phyloP scores from a whole-genome alignment of 2,888 invertebrate genomes.

The Heteropelma amictum region DNA sequence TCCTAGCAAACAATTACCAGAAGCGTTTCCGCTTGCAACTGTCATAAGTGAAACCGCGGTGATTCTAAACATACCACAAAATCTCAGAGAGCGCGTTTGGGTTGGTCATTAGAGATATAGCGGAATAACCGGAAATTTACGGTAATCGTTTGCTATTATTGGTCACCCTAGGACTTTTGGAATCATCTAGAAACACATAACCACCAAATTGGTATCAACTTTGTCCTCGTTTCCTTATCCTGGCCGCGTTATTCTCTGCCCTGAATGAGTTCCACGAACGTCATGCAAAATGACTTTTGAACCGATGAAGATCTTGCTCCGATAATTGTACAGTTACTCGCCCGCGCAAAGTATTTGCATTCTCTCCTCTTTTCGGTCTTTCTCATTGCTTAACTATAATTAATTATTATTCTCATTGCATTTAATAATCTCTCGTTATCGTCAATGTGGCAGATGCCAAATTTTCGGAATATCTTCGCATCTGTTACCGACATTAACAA shows the following conservation, averaged over 20 bases:
- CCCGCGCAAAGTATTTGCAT: neutral
- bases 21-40: neutral
- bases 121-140: slow-evolving; percentile 64
- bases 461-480: too few species aligned
- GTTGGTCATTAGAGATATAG: too few species aligned
- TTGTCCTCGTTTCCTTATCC: slow-evolving; percentile 22
- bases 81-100: too few species aligned
- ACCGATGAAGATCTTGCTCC: neutral
- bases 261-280: neutral
- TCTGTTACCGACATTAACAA: too few species aligned
- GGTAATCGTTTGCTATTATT: slow-evolving; percentile 71
- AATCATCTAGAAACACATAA: slow-evolving; percentile 61
- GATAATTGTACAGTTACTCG: too few species aligned
- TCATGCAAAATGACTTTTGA: neutral
- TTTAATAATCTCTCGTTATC: too few species aligned
- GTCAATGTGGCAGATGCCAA: too few species aligned
- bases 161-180: slow-evolving; percentile 62
- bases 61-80: too few species aligned
- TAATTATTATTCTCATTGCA: too few species aligned
- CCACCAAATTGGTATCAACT: slow-evolving; percentile 63
- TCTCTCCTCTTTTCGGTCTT: too few species aligned
- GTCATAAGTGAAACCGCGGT: too few species aligned
- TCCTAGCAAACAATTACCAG: slow-evolving; percentile 4
- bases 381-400: too few species aligned
- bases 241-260: neutral